These are phyloP conservation scores for Troides oblongomaculatus DNA, from an alignment of 2,888 invertebrate genomes.

Conservation along the genomic window DNA sequence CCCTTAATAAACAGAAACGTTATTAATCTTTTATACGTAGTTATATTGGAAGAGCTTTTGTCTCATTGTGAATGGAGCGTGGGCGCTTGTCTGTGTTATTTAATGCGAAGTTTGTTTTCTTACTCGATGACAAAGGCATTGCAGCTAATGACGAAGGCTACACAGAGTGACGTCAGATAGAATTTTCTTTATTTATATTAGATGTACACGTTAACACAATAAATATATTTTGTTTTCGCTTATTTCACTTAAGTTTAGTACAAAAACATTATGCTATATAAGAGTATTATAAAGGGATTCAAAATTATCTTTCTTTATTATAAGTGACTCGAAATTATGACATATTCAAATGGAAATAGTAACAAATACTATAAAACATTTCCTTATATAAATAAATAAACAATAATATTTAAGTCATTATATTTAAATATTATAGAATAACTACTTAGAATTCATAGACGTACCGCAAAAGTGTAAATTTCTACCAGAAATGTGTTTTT, in stretches of 20 bases:
- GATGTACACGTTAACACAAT: not conserved
- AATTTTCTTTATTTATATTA: not conserved
- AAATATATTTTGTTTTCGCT: not conserved
- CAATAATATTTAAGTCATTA: no score
- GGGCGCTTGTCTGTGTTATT: slow-evolving; percentile 70
- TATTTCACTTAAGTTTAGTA: not conserved
- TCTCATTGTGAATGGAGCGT: slow-evolving; percentile 61
- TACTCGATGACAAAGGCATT: slow-evolving; percentile 53
- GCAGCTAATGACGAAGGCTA: slow-evolving; percentile 49
- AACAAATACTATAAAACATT: no score
- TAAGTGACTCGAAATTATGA: no score
- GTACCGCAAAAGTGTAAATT: slow-evolving; percentile 20
- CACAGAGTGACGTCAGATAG: slow-evolving; percentile 17
- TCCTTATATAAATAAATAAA: no score
- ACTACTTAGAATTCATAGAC: not conserved
- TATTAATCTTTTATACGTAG: slow-evolving; percentile 36
- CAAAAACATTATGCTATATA: not conserved
- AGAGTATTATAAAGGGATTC: no score
- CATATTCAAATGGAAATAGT: no score
- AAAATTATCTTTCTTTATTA: no score
- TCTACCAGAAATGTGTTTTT: slow-evolving; percentile 26
- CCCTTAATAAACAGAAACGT: slow-evolving; percentile 36
- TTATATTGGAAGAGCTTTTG: slow-evolving; percentile 49
- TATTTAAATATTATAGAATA: no score
- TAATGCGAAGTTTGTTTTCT: slow-evolving; percentile 61